Percentiles rank a stretch among this genome's conserved stretches.
These are phyloP conservation scores for Girardinus metallicus DNA, from an alignment of 2,797 vertebrate species.

Conservation along the genomic window DNA sequence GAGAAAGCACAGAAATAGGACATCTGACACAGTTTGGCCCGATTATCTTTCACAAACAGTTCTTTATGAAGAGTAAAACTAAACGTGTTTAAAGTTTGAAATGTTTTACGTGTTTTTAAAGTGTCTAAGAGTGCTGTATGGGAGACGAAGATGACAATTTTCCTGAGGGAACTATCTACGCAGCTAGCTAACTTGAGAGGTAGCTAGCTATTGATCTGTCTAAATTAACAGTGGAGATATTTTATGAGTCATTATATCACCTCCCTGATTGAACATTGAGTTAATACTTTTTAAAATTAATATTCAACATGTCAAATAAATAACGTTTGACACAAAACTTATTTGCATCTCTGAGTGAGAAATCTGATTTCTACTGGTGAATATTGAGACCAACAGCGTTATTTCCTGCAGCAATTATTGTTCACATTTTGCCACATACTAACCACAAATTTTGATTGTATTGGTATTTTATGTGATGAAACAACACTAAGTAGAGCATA, in stretches of 20 bases:
- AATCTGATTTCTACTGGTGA: constrained; percentile 31
- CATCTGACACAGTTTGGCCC: neutral
- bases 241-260: neutral
- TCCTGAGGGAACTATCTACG: no score
- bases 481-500: neutral
- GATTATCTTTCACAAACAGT: neutral
- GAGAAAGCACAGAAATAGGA: neutral
- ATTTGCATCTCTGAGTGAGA: constrained; percentile 29
- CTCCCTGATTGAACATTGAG: no score
- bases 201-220: no score
- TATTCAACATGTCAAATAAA: neutral
- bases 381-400: constrained; percentile 19
- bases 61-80: neutral
- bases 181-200: no score
- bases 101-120: no score
- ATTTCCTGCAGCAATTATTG: constrained; percentile 27
- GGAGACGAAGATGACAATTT: no score
- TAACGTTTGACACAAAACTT: constrained; percentile 32
- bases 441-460: neutral
- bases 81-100: no score
- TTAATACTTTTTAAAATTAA: neutral
- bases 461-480: neutral
- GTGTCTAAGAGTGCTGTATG: no score
- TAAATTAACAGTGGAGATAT: neutral
- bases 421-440: neutral